A percentile compares a stretch with the other conserved stretches of the same genome.
These are phyloP conservation scores for Agonum fuliginosum DNA, from an alignment of 2,888 invertebrate species.

Conservation along the genomic window DNA sequence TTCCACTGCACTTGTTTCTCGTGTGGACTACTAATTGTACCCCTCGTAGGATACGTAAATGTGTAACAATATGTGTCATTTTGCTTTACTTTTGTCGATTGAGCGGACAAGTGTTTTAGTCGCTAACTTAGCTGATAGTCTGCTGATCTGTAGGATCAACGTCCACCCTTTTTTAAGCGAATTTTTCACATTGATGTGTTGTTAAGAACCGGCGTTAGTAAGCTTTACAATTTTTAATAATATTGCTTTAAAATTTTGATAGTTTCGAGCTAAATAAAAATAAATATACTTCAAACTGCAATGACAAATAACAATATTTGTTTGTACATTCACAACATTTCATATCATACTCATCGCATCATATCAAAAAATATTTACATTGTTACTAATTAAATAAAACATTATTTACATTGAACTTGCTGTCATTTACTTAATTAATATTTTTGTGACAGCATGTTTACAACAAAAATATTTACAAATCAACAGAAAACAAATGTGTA, in stretches of 20 bases:
- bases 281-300: slow-evolving; percentile 18
- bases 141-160: neutral
- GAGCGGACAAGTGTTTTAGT: neutral
- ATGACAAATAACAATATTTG: slow-evolving; percentile 3
- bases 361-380: slow-evolving; percentile 13
- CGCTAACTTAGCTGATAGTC: slow-evolving; percentile 12
- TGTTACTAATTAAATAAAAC: no score
- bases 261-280: neutral
- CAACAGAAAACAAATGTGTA: neutral
- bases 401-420: slow-evolving; percentile 12
- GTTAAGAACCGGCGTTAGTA: slow-evolving; percentile 26
- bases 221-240: neutral
- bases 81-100: slow-evolving; percentile 44
- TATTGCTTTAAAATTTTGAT: neutral
- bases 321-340: slow-evolving; percentile 7
- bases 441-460: neutral
- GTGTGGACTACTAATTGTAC: slow-evolving; percentile 39
- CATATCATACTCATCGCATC: neutral
- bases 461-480: neutral
- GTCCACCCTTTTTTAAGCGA: neutral
- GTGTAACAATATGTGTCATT: slow-evolving; percentile 44
- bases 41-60: slow-evolving; percentile 27
- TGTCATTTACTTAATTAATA: neutral
- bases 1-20: slow-evolving; percentile 41
- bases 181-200: slow-evolving; percentile 9